phyloP scores from a whole-genome alignment of 2,888 invertebrate genomes.

The Anodontia alba region DNA sequence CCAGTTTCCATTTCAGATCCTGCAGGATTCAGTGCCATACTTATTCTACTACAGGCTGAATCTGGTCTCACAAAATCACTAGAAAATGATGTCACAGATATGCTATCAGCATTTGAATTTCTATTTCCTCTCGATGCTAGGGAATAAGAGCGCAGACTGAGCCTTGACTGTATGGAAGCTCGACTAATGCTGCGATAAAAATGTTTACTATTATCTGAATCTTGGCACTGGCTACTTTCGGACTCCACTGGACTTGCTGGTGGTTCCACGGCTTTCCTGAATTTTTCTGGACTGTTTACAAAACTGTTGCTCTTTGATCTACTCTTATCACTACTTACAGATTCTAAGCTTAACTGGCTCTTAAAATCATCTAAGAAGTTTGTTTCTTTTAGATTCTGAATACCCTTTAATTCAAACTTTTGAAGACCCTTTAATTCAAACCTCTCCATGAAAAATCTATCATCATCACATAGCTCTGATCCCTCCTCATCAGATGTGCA shows the following conservation, averaged over 20 bases:
- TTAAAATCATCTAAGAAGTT: neutral
- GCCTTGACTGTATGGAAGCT: conserved; percentile 43
- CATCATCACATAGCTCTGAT: conserved; percentile 34
- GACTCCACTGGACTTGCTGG: conserved; percentile 1
- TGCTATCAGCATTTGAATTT: conserved; percentile 27
- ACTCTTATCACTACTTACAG: neutral
- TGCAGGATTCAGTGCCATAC: neutral
- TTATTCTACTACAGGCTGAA: neutral
- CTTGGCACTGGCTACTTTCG: conserved; percentile 10
- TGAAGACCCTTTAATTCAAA: neutral
- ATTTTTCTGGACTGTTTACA: neutral
- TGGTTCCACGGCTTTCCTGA: conserved; percentile 3
- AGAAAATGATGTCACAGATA: neutral
- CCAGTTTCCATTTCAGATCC: neutral
- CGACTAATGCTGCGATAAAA: conserved; percentile 50
- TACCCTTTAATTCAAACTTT: neutral
- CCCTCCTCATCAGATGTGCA: conserved; percentile 39
- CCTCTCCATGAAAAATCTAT: neutral
- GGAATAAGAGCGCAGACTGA: conserved; percentile 52
- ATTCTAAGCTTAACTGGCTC: neutral
- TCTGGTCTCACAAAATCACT: neutral
- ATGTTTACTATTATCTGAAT: conserved; percentile 27
- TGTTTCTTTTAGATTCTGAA: neutral
- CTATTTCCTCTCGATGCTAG: conserved; percentile 47
- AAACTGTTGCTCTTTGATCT: neutral